Base-by-base conservation (phyloP, 2,797 vertebrate genomes). In the Botia almorhae region DNA sequence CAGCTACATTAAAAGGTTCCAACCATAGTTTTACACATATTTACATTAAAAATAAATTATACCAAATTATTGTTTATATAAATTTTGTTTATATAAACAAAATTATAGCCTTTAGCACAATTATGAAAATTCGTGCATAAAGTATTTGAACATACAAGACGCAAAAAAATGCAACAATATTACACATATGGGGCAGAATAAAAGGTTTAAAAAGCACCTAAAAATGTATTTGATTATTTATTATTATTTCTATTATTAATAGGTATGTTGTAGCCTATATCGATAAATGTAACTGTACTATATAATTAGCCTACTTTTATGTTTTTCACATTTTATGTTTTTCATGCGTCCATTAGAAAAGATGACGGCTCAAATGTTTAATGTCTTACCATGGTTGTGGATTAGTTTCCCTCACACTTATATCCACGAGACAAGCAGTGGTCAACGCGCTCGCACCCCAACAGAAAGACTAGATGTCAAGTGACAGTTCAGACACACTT, bases 401-500 rank as follows among this genome's bases (percentile, higher is more conserved):
- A 88, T 92, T 92, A 91, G 89, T 88, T 92, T 91, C 87, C 88
- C 83, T 86, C n/a, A n/a, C 84, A 89, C 69, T 90, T 91, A 91
- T 92, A 93, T 93, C 93, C 92, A 92, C 89, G 86, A 90, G 89
- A 89, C 86, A 93, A 89, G 87, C 82, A 93, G 93, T 91, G 92
- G 91, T 94, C 92, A 94, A 93, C 90, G 91, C 89, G 90, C 72
- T 91, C 91, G 89, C 90, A 93, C 91, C 92, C 85, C 87, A 90
- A 93, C 92, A 93, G 93, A 93, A 91, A 93, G 92, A 94, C 93
- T 94, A 94, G 91, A 94, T 92, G 80, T 91, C 88, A 91, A 91
- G 88, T 88, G 87, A 93, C 86, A 91, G 88, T 91, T 93, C 91
- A 87, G 75, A 91, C 87, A 87, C 91, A 92, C 92, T 94, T 95